These are phyloP conservation scores for Paramacrobiotus metropolitanus DNA, from an alignment of 1,140 invertebrate species.

Conservation along the genomic window DNA sequence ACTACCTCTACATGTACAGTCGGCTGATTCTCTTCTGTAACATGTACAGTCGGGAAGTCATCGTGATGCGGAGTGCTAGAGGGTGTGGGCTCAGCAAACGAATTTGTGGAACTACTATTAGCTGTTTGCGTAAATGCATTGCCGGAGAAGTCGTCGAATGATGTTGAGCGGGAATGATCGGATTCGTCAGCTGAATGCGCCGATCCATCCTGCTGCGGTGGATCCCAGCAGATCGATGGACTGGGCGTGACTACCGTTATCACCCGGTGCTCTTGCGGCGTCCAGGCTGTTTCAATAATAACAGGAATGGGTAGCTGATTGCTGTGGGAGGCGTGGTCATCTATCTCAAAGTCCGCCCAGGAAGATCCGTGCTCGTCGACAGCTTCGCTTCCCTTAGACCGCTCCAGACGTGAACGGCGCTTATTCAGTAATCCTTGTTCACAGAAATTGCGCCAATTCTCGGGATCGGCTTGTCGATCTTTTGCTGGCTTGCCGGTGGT, in stretches of 20 bases:
- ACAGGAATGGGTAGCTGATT: neutral
- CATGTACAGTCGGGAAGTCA: no score
- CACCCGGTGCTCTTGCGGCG: neutral
- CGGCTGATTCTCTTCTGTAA: no score
- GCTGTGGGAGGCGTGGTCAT: neutral
- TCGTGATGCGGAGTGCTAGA: no score
- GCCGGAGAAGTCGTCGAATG: neutral
- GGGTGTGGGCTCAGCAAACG: no score
- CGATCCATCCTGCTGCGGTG: neutral
- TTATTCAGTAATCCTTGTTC: neutral
- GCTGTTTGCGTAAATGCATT: neutral
- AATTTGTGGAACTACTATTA: neutral
- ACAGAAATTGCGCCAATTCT: neutral
- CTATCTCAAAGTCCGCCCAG: neutral
- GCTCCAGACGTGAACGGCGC: neutral
- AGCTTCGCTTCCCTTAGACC: neutral
- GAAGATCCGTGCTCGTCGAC: neutral
- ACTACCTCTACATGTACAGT: no score
- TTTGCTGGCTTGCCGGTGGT: neutral
- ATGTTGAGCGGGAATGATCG: neutral
- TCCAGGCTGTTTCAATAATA: slow-evolving; percentile 3
- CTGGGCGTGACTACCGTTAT: neutral
- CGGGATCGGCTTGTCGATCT: neutral
- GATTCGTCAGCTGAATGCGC: no score
- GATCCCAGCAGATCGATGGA: neutral